Percentiles rank a stretch among this genome's conserved stretches.
Evolutionary conservation across 2,888 invertebrate species (phyloP).

Genomic region (Epirrita christyi): DNA sequence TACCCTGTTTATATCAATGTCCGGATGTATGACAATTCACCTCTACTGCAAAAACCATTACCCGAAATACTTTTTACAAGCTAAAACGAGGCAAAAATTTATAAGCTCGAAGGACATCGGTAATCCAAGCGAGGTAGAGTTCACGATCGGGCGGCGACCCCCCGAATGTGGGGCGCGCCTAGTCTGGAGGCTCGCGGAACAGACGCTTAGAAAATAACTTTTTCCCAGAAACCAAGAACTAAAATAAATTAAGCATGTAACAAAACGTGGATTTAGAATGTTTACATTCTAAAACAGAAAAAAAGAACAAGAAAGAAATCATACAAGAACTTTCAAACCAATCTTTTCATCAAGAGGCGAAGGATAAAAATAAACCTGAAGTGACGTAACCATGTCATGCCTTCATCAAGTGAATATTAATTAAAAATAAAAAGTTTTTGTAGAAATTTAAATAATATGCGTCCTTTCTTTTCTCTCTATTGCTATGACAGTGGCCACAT

Average conservation of each 20-base stretch:
- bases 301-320: not conserved
- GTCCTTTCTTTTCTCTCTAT: too few species aligned
- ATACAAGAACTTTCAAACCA: not conserved
- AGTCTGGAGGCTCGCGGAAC: slow-evolving; percentile 61
- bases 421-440: too few species aligned
- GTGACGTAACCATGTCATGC: too few species aligned
- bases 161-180: slow-evolving; percentile 70
- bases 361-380: not conserved
- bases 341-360: not conserved
- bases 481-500: too few species aligned
- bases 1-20: too few species aligned
- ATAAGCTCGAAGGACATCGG: slow-evolving; percentile 42
- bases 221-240: slow-evolving; percentile 40
- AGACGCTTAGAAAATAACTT: slow-evolving; percentile 33
- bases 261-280: not conserved
- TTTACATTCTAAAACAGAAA: not conserved
- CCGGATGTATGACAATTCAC: too few species aligned
- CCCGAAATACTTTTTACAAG: too few species aligned
- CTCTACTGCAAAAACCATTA: too few species aligned
- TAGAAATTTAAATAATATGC: too few species aligned
- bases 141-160: slow-evolving; percentile 80
- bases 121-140: slow-evolving; percentile 66
- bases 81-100: slow-evolving; percentile 28
- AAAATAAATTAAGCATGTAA: not conserved
- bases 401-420: too few species aligned